Base-by-base conservation (phyloP, 2,888 invertebrate genomes). In the Iphiclides podalirius region DNA sequence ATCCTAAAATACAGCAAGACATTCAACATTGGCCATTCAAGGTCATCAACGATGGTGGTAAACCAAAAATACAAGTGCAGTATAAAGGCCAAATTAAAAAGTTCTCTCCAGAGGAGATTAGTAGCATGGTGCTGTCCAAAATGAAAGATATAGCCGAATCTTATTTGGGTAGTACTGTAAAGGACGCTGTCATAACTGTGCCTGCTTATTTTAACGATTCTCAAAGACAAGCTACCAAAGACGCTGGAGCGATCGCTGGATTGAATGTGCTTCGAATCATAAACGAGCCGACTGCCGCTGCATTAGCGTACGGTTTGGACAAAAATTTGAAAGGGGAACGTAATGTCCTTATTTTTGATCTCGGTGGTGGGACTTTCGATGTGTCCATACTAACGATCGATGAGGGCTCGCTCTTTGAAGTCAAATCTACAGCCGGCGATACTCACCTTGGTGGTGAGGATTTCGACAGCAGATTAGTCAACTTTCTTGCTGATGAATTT, bases 371-470 rank as follows among this genome's bases (percentile, higher is more conserved):
- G 52, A 95, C 95, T 23, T 94, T 96, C 68, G 95, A 96, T 79
- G 95, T 96, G 8, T 95, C 95, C 20, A 92, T 96, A 57, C 81
- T 96, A 26, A 93, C 94, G 11, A 95, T 96, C 63, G 95, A 94
- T 69, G 95, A 95, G 77, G 91, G 94, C n/a, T n/a, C n/a, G 1
- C 70, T 91, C 16, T 95, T 95, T 72, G 94, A 95, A 78, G 96
- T 95, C 0, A 94, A 93, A 80, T 89, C 96, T 0, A 96, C 95
- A 4, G 94, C 95, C 28, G 95, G 95, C 9, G 96, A 96, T 65
- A 96, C 96, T 1, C 96, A 95, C 73, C 89, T 95, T 43, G 95
- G 95, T n/a, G 95, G 94, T 12, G 94, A 94, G 79, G 93, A 94
- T 72, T 90, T 90, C 57, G 70, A 92, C 60, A 92, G 90, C 59